Base-by-base conservation (phyloP, 2,888 invertebrate genomes). In the Galerucella calmariensis region DNA sequence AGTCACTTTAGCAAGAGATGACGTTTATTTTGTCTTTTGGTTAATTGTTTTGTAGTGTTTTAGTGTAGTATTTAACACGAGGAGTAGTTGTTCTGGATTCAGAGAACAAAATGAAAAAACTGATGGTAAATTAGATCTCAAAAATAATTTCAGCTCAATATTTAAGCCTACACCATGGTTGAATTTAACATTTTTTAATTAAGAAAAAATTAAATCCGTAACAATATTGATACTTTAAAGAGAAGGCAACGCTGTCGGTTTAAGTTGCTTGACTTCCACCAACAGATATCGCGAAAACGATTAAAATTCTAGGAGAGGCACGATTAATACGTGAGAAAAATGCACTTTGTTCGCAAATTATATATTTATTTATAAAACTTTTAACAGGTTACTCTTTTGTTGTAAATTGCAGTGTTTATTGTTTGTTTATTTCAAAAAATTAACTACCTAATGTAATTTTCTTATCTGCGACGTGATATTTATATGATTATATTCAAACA, bases 241-340 rank as follows among this genome's bases (percentile, higher is more conserved):
- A 70, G 20, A n/a, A 63, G 70, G 56, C 70, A 70, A 70, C 70
- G 14, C 16, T 69, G 59, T 69, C 62, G 6, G 51, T 53, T 48
- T 12, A 14, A 69, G 69, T 69, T 69, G 46, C 62, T 65, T 72
- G 65, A 72, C 71, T 72, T 66, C 71, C 65, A 71, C 53, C 63
- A 66, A 72, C 71, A 72, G 66, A 66, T 72, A 72, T 66, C 66
- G 71, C 27, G 71, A 72, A 56, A 72, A 66, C 66, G 46, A 58
- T 72, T 72, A 72, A 44, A 58, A 66, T 66, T 71, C 70, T 63
- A 70, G n/a, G 51, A 62, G 66, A 71, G 58, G 53, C 71, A 63
- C 24, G 66, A 44, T 63, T 65, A 63, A 66, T 72, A 72, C 71
- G 71, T 72, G 71, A 72, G 65, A 72, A 72, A 72, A 66, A 72